phyloP scores from a whole-genome alignment of 2,797 vertebrate species.

The Malacoraja senta region DNA sequence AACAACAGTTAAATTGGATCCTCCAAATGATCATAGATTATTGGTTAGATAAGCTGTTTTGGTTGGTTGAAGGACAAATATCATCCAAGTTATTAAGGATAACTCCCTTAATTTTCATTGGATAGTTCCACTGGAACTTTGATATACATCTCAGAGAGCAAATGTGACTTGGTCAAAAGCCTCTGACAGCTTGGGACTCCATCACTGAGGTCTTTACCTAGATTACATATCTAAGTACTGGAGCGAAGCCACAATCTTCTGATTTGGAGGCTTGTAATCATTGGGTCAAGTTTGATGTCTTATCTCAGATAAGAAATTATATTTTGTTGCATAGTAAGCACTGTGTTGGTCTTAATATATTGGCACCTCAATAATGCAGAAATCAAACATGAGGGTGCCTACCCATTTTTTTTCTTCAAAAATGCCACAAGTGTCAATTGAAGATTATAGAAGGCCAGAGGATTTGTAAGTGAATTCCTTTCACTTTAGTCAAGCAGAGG shows the following conservation, averaged over 20 bases:
- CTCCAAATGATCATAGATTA: background rate
- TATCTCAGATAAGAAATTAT: background rate
- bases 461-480: background rate
- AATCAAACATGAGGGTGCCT: background rate
- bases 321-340: background rate
- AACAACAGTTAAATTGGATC: background rate
- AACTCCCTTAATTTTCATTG: background rate
- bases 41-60: background rate
- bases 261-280: background rate
- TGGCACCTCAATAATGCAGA: background rate
- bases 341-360: background rate
- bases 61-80: background rate
- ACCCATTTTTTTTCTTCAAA: background rate
- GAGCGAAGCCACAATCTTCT: background rate
- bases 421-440: background rate
- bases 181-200: background rate
- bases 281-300: background rate
- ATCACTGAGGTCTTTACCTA: background rate
- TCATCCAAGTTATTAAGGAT: background rate
- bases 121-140: background rate
- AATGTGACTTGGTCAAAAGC: background rate
- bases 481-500: background rate
- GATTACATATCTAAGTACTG: background rate
- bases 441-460: too few relatives aligned
- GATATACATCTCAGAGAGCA: background rate